Evolutionary conservation across 2,888 invertebrate species (phyloP), one percentile per base, ranked within the genome.

Genomic region (Sminthurinus aureus): DNA sequence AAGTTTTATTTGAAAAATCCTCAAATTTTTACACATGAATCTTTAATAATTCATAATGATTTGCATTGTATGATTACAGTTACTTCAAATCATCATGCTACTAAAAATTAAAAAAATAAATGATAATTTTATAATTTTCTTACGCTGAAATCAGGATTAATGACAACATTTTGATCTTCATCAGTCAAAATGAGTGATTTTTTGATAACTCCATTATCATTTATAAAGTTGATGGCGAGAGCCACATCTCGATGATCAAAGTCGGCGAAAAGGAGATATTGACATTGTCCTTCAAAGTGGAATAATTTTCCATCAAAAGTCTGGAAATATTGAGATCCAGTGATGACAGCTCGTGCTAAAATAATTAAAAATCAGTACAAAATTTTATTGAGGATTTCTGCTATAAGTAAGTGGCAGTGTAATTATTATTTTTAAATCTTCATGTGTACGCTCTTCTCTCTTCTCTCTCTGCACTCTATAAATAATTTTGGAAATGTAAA

Each of bases 211-310:
- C 92, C 92, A 81, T 80, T 89, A 86, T 76, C 90, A 67, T 79
- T 79, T 58, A 86, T 89, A 88, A 95, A 93, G 89, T 94, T 94
- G 15, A 94, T 93, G 80, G 94, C 91, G 11, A 97, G 92, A 0
- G 95, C 94, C 92, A 98, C 97, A 92, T 96, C 96, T 85, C 95
- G 94, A 90, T 96, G 94, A 20, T 94, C 93, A 89, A 94, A 94
- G 90, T 98, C 98, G 89, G 95, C 94, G 0, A 94, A 94, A 8
- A 98, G 91, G 0, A 97, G 91, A 90, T 97, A 97, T 89, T 94
- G 94, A 91, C 98, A 98, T 77, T 92, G 92, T 69, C 96, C 96
- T 83, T 90, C 94, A 92, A 96, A 94, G 12, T 94, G 94, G 87
- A 94, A 91, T 90, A 96, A 94, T 87, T 93, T 93, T 0, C 95